Evolutionary conservation across 2,113 vertebrate species (phyloP).

Genomic region (Grammomys surdaster): DNA sequence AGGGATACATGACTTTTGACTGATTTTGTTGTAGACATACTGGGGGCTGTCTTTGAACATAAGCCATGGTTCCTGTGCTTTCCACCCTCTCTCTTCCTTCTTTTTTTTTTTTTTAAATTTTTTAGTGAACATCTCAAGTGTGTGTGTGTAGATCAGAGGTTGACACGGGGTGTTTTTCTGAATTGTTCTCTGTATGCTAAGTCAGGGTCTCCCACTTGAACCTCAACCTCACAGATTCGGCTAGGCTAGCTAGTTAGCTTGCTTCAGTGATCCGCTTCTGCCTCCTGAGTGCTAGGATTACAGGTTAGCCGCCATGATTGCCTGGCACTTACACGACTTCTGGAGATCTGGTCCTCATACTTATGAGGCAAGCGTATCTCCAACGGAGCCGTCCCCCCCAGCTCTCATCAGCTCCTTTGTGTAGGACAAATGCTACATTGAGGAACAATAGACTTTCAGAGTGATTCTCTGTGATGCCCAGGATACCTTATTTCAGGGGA

Average conservation of each 20-base stretch:
- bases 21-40: background rate
- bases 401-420: background rate
- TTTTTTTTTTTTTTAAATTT: background rate
- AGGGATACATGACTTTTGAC: background rate
- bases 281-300: background rate
- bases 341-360: background rate
- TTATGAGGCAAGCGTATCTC: background rate
- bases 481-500: background rate
- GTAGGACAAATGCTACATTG: rapidly evolving
- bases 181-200: background rate
- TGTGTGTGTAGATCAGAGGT: background rate
- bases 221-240: background rate
- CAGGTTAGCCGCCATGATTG: background rate
- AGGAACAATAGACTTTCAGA: background rate
- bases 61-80: background rate
- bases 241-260: background rate
- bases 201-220: background rate
- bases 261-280: background rate
- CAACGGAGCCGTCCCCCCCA: background rate
- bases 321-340: background rate
- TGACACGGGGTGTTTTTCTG: background rate
- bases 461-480: background rate
- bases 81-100: background rate
- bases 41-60: too few species aligned
- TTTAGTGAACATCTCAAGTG: background rate